Evolutionary conservation across 1,140 invertebrate species (phyloP).

Genomic region (Aphelinus certus): DNA sequence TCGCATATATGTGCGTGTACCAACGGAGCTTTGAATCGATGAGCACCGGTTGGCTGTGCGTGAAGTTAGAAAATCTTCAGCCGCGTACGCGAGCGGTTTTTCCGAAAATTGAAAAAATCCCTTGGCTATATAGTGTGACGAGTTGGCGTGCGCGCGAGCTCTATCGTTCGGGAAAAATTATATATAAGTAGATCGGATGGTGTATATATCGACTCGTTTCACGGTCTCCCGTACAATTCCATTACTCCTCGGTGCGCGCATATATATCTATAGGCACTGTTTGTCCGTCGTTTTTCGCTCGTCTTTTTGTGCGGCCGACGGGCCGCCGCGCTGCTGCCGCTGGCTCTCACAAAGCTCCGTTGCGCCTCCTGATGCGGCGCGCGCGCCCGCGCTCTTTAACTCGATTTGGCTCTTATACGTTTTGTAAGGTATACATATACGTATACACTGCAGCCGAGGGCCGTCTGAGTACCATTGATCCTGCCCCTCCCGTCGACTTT

Average conservation of each 20-base stretch:
- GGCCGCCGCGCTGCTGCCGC: conserved; percentile 3
- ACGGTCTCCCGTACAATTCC: conserved; percentile 1
- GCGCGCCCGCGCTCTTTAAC: conserved; percentile 28
- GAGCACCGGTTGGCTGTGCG: too few species aligned
- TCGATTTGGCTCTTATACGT: conserved; percentile 36
- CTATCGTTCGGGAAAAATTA: too few species aligned
- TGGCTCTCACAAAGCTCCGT: conserved; percentile 13
- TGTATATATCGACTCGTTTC: not conserved
- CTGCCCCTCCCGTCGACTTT: too few species aligned
- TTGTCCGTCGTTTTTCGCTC: too few species aligned
- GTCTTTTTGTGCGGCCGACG: too few species aligned
- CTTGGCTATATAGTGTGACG: too few species aligned
- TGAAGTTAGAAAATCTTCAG: too few species aligned
- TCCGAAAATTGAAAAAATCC: too few species aligned
- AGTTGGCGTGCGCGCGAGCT: not conserved
- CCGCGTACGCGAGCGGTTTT: too few species aligned
- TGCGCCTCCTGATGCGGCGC: conserved; percentile 33
- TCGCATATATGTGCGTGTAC: not conserved
- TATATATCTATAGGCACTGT: conserved; percentile 19
- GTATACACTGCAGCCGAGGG: not conserved
- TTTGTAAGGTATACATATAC: conserved; percentile 27
- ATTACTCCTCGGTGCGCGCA: conserved; percentile 3
- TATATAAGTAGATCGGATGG: too few species aligned
- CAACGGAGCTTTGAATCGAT: too few species aligned
- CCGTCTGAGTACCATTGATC: too few species aligned